phyloP scores from a whole-genome alignment of 2,797 vertebrate genomes.

The Myripristis murdjan region DNA sequence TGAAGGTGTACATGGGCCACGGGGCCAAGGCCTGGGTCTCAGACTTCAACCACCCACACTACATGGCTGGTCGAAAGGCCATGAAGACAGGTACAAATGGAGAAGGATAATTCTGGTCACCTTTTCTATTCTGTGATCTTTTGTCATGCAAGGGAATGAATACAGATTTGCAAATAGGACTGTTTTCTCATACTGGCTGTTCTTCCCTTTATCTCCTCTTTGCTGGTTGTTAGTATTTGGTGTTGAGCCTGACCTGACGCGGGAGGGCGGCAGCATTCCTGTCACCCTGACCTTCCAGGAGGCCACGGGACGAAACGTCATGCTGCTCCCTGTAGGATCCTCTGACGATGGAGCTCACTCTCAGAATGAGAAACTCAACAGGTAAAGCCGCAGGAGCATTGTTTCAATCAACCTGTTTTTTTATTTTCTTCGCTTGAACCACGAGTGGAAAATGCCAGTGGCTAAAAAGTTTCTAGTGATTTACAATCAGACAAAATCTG shows the following conservation, averaged over 20 bases:
- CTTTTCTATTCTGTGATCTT: too few species aligned
- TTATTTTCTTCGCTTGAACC: neutral
- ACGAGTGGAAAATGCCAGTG: too few species aligned
- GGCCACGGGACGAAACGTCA: constrained; percentile 96
- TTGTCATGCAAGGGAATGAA: neutral
- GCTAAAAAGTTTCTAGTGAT: too few species aligned
- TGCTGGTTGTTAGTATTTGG: constrained; percentile 90
- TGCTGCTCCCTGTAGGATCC: constrained; percentile 95
- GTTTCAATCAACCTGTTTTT: too few species aligned
- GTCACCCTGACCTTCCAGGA: constrained; percentile 98
- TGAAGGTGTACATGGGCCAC: constrained; percentile 89
- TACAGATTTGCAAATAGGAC: too few species aligned
- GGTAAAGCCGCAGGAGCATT: constrained; percentile 78
- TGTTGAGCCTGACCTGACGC: constrained; percentile 95
- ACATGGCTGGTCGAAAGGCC: constrained; percentile 94
- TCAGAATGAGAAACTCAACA: constrained; percentile 98
- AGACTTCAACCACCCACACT: constrained; percentile 98
- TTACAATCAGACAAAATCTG: too few species aligned
- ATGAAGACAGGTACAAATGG: constrained; percentile 91
- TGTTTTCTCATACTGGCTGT: neutral
- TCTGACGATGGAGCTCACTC: constrained; percentile 98
- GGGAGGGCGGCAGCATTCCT: constrained; percentile 97
- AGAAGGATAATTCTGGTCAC: neutral
- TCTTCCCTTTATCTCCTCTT: neutral
- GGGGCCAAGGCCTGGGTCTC: constrained; percentile 98